phyloP scores from a whole-genome alignment of 2,888 invertebrate genomes.

The Baccha elongata region DNA sequence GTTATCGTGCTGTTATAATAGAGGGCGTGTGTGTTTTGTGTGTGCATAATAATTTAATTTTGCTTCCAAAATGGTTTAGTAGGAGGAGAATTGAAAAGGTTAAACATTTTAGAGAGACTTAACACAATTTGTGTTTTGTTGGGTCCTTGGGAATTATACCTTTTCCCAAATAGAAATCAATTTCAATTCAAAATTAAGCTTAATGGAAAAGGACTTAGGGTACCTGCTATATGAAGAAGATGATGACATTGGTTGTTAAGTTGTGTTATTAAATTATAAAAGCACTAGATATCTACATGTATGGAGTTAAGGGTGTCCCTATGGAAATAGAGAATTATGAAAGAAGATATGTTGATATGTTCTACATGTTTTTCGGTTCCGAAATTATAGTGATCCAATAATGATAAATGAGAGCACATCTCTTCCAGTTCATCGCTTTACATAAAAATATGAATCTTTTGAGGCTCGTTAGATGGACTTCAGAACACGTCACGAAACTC shows the following conservation, averaged over 20 bases:
- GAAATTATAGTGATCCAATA: too few relatives aligned
- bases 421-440: too few relatives aligned
- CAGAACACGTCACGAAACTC: too few relatives aligned
- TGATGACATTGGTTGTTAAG: constrained; percentile 11
- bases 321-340: too few relatives aligned
- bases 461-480: too few relatives aligned
- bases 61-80: constrained; percentile 16
- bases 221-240: not conserved
- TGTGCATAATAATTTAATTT: constrained; percentile 21
- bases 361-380: too few relatives aligned
- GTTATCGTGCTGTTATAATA: not conserved
- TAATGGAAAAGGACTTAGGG: constrained; percentile 12
- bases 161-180: constrained; percentile 13
- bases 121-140: constrained; percentile 4
- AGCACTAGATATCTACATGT: too few relatives aligned
- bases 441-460: too few relatives aligned
- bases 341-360: too few relatives aligned
- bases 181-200: constrained; percentile 14
- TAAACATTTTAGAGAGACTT: constrained; percentile 17
- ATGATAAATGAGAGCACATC: too few relatives aligned
- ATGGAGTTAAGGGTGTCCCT: not conserved
- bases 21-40: not conserved
- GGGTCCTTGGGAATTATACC: not conserved
- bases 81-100: constrained; percentile 7
- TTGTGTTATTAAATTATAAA: constrained; percentile 8